Evolutionary conservation across 1,140 invertebrate genomes (phyloP), one percentile per base, ranked within the genome.

Genomic region (Nasonia longicornis): DNA sequence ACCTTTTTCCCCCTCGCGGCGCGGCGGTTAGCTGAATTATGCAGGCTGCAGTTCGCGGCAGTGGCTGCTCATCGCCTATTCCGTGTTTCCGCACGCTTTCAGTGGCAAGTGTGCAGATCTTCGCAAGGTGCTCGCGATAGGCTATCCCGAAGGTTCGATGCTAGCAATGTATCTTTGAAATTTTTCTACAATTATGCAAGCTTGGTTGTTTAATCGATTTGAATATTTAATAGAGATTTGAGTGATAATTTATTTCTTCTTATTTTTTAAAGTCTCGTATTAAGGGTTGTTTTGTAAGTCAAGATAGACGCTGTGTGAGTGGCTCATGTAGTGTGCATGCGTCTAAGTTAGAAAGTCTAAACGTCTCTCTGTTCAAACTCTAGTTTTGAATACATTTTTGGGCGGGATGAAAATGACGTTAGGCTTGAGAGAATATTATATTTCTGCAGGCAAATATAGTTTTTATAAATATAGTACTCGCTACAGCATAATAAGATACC

Each of bases 1-100:
- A 2, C 29, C 22, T 63, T 52, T n/a, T 20, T 8, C 22, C 38
- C 20, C 3, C 20, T 38, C 58, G 52, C 14, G 20, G 70, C 82
- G 82, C 22, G 35, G 70, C 83, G 82, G 85, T 83, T 84, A 79
- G 72, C 80, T 77, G 31, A 73, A 73, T 77, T 78, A 71, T 77
- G 80, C 73, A 77, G 58, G 26, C 63, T 45, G 20, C 1, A 35
- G 20, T 64, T 70, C 64, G 83, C 82, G 80, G 83, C 83, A 85
- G 85, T 58, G 52, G 52, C 83, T 85, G 84, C 70, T 80, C 78
- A 74, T 80, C 29, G 67, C 48, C 66, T 71, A 79, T 79, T 79
- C 77, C 67, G 77, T 79, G 71, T 79, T 38, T 48, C 67, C 14
- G 77, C 67, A 42, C 12, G 22, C 29, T 58, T 52, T 71, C 42